phyloP scores from a whole-genome alignment of 2,797 vertebrate species.

The Hipposideros larvatus region DNA sequence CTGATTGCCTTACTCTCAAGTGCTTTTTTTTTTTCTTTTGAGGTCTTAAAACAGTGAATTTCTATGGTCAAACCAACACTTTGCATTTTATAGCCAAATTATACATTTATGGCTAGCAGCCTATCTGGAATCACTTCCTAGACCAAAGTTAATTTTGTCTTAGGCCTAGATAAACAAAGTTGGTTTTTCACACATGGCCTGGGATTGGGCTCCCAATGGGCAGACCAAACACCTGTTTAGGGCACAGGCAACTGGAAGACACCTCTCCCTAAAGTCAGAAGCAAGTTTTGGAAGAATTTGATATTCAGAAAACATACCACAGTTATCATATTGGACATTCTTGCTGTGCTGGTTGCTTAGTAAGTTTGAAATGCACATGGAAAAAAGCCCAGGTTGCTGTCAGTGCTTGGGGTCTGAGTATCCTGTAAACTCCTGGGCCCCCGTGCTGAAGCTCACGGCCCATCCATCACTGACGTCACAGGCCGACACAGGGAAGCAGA shows the following conservation, averaged over 20 bases:
- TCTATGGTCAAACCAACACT: neutral
- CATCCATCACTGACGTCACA: neutral
- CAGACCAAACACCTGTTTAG: neutral
- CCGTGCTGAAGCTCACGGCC: constrained; percentile 32
- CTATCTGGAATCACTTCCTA: neutral
- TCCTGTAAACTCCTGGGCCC: constrained; percentile 53
- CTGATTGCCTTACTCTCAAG: no score
- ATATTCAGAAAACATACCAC: neutral
- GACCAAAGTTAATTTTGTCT: neutral
- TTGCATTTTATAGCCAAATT: neutral
- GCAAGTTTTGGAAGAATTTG: neutral
- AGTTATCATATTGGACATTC: neutral
- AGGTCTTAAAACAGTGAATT: neutral
- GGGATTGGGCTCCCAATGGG: neutral
- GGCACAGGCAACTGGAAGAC: neutral
- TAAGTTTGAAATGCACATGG: neutral
- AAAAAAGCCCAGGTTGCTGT: rapidly evolving
- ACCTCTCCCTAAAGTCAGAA: neutral
- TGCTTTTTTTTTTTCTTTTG: neutral
- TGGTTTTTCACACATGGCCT: neutral
- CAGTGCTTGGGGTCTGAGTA: neutral
- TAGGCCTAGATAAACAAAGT: neutral
- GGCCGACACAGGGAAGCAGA: constrained; percentile 41
- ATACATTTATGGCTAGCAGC: neutral
- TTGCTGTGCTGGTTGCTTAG: neutral